Base-by-base conservation (phyloP, 2,113 vertebrate species). In the Perca schrenkii region DNA sequence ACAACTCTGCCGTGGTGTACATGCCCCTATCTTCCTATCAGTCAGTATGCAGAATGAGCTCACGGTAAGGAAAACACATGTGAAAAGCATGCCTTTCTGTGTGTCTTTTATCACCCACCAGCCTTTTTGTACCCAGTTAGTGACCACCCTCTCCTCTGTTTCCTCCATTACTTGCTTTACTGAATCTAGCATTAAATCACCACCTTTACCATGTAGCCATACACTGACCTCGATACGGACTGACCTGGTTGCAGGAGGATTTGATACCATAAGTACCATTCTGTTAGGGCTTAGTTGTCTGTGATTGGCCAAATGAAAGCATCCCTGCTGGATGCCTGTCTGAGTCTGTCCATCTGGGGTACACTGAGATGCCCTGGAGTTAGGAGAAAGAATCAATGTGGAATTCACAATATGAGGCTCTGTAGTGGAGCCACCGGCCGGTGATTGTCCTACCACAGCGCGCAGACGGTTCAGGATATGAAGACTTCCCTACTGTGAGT, bases 21-120 rank as follows among this genome's bases (percentile, higher is more conserved):
- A 98, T 99, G 98, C 98, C 98, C 25, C 92, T 95, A 15, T 98
- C 98, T 58, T 99, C 98, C 92, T 98, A 98, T 89, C 97, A 98
- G 56, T 97, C 98, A 0, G 96, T 97, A 82, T 99, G 98, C 95
- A 96, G 94, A 2, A 98, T 99, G 97, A 98, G 97, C 84, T 99
- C 98, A 87, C 96, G 98, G 98, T 99, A 82, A 97, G 96, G 79
- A 46, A 82, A 65, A 28, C 19, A 16, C 15, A 2, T 7, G 2
- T 49, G 2, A 53, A 57, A 67, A 17, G 1, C 1, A 10, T 67
- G 0, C 0, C 17, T 13, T 15, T 21, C 22, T 63, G 1, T 3
- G 11, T 28, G 2, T 16, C 11, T 62, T 28, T n/a, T 19, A 21
- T 57, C 11, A 11, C 14, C 11, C 47, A 36, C 28, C 28, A 19